Percentiles rank a stretch among this genome's conserved stretches.
phyloP scores from a whole-genome alignment of 2,888 invertebrate species.

The Cosmopolites sordidus region DNA sequence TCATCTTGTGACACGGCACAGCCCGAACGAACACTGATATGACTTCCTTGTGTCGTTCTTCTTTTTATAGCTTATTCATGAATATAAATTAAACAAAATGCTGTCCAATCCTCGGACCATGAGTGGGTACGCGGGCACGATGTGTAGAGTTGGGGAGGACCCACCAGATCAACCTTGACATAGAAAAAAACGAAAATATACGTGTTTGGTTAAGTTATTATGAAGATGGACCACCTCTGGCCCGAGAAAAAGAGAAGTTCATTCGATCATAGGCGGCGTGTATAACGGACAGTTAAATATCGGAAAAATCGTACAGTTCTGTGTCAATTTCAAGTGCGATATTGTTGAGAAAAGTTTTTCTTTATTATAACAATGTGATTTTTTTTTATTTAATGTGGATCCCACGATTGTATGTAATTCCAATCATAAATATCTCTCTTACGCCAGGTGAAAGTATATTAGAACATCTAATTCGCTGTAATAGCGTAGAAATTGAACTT shows the following conservation, averaged over 20 bases:
- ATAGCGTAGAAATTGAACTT: too few species aligned
- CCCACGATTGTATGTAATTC: too few species aligned
- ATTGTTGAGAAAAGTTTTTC: too few species aligned
- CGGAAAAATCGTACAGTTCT: too few species aligned
- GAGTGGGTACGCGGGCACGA: not conserved
- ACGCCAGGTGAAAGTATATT: too few species aligned
- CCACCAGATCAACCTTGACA: constrained; percentile 23
- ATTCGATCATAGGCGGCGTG: constrained; percentile 16
- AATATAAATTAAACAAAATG: constrained; percentile 24
- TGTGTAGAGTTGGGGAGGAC: not conserved
- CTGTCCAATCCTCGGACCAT: constrained; percentile 6
- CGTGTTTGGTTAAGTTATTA: constrained; percentile 18
- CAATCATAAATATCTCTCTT: too few species aligned
- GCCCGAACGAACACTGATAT: constrained; percentile 22
- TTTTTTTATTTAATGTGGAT: too few species aligned
- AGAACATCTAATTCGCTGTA: too few species aligned
- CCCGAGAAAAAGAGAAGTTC: constrained; percentile 3
- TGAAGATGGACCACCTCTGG: constrained; percentile 17
- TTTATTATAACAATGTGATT: too few species aligned
- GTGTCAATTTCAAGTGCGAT: too few species aligned
- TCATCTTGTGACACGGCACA: constrained; percentile 25
- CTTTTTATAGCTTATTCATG: constrained; percentile 27
- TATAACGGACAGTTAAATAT: too few species aligned
- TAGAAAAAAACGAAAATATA: constrained; percentile 27
- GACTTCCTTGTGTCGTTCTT: constrained; percentile 15